These are phyloP conservation scores for Hirtodrosophila alboralis DNA, from an alignment of 2,888 invertebrate genomes.

Conservation along the genomic window DNA sequence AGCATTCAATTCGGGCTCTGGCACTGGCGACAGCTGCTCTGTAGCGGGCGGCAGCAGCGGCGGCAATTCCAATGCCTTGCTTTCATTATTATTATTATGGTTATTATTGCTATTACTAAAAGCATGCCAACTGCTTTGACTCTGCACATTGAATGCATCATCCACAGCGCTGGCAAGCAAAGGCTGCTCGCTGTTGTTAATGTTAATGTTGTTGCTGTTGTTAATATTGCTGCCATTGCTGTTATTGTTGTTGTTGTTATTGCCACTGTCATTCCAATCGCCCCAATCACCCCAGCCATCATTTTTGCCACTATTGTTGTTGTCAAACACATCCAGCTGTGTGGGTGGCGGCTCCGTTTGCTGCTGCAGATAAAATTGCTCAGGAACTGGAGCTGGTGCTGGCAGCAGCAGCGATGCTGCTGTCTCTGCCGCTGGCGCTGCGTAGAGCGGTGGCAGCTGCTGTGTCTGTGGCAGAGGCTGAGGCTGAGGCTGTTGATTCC, in stretches of 20 bases:
- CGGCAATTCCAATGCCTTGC: slow-evolving; percentile 33
- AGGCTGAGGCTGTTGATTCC: too few species aligned
- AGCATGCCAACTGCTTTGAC: slow-evolving; percentile 76
- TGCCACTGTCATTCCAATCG: slow-evolving; percentile 77
- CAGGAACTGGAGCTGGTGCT: slow-evolving; percentile 7
- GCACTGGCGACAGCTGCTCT: slow-evolving; percentile 21
- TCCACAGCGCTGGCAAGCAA: slow-evolving; percentile 84
- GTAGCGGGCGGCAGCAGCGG: slow-evolving; percentile 42
- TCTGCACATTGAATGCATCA: slow-evolving; percentile 86
- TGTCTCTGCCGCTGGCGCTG: slow-evolving; percentile 18
- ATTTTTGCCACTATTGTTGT: slow-evolving; percentile 62
- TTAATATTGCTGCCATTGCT: slow-evolving; percentile 32
- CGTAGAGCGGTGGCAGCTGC: slow-evolving; percentile 15
- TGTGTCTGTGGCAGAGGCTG: slow-evolving; percentile 9
- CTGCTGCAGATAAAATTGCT: slow-evolving; percentile 32
- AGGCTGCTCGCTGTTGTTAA: slow-evolving; percentile 32
- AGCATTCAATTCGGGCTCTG: slow-evolving; percentile 62
- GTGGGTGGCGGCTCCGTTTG: slow-evolving; percentile 32
- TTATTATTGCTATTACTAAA: slow-evolving; percentile 39
- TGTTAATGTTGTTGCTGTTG: slow-evolving; percentile 29
- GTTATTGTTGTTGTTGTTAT: slow-evolving; percentile 38
- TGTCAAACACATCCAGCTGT: slow-evolving; percentile 51
- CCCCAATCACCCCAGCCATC: slow-evolving; percentile 84
- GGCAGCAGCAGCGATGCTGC: slow-evolving; percentile 3
- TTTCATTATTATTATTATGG: slow-evolving; percentile 17